Evolutionary conservation across 35 echinoderm and acorn worm species (phyloP), one percentile per base, ranked within the genome.

Genomic region (Eucidaris tribuloides): DNA sequence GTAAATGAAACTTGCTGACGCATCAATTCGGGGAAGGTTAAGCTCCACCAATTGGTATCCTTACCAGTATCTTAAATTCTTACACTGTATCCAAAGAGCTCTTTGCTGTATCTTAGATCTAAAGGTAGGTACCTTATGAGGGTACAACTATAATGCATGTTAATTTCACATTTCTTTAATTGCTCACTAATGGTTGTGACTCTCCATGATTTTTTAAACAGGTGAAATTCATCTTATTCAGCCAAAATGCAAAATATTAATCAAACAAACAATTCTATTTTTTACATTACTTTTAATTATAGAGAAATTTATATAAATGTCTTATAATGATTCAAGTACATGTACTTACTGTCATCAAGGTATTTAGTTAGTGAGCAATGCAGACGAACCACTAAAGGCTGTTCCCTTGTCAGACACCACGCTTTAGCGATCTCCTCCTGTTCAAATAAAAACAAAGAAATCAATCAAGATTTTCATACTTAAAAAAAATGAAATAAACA

Each of bases 361-460:
- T 92, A 92, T 79, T 86, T 86, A 42, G 36, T 86, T 14, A 87
- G 80, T 58, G 90, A 87, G 45, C 84, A 92, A 49, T 92, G 84
- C 32, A 92, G 56, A 42, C 90, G 30, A 7, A 82, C 63, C 38
- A 87, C 63, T 6, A 92, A 27, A 19, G 84, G 84, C 35, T 87
- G 76, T 49, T 68, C 24, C 40, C 78, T 76, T 30, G 58, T 76
- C 7, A 92, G 56, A 28, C 64, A 86, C 90, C 90, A 92, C 0
- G 90, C 84, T 52, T 77, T 92, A 58, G 79, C 64, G 24, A 92
- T 87, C 56, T 87, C 84, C 19, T 82, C 78, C 90, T 92, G 36
- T 3, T 60, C 45, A 88, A 28, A 20, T 13, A 61, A 19, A 64
- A 58, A 82, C 20, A 41, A 35, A 33, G 7, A 56, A 81, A 46